Base-by-base conservation (phyloP, 2,113 vertebrate species). In the Nanorana parkeri region DNA sequence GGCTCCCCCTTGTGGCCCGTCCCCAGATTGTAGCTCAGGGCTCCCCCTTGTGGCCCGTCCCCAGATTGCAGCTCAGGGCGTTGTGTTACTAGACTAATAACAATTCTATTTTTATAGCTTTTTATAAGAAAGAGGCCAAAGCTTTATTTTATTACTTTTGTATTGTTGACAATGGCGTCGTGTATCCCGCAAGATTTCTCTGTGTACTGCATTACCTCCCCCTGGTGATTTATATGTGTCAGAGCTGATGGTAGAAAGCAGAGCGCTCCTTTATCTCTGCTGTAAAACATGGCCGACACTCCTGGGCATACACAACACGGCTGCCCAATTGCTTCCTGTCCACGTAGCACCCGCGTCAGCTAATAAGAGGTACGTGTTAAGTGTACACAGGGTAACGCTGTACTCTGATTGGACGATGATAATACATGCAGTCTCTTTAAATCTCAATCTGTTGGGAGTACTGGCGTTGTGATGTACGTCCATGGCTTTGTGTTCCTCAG, bases 21-120 rank as follows among this genome's bases (percentile, higher is more conserved):
- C 65, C 23, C 6, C 72, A 87, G n/a, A 81, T 66, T 85, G 52
- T 76, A 58, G 23, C 36, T 71, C 55, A 28, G 60, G 73, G 52
- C 61, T 24, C 52, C 24, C 26, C 52, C 55, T 20, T 4, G 19
- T 23, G 52, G 5, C 26, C 26, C 67, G 23, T 65, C 65, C 23
- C 6, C 72, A 87, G n/a, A 81, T 66, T 85, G 52, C 78, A 58
- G 23, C 36, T 71, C 55, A 28, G 60, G 73, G 52, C 61, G 1
- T 73, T 73, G 19, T 74, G 13, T 74, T 47, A 21, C 17, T 7
- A 24, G 67, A 69, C 4, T 11, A 16, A 26, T 11, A 69, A 24
- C 15, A 5, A 63, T n/a, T 52, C 1, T 69, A 52, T 69, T 24
- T 69, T 69, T 47, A 47, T 47, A 47, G 8, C 41, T 47, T 2